Conservation (phyloP, 2,888 invertebrate species). For the Tetramorium bicarinatum region DNA sequence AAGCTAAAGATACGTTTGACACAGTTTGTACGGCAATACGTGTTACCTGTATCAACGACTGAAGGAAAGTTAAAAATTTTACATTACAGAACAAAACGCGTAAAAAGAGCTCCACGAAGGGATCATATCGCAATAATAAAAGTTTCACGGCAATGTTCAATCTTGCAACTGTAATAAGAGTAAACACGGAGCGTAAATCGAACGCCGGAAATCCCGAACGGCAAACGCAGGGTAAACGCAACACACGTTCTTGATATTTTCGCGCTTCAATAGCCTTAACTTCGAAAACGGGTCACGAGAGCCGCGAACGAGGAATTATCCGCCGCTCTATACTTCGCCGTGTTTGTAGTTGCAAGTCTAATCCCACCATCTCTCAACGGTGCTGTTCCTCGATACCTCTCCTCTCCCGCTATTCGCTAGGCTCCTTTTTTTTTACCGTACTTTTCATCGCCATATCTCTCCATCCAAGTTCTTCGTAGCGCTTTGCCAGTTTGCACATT, state of each 20-base stretch:
- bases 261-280: slow-evolving; percentile 64
- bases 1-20: background rate
- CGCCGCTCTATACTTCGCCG: slow-evolving; percentile 63
- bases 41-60: background rate
- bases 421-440: background rate
- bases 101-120: background rate
- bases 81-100: slow-evolving; percentile 4
- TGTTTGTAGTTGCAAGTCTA: slow-evolving; percentile 59
- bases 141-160: slow-evolving; percentile 38
- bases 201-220: slow-evolving; percentile 21
- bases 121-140: slow-evolving; percentile 41
- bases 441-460: slow-evolving; percentile 3
- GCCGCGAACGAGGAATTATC: slow-evolving; percentile 70
- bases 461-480: slow-evolving; percentile 13
- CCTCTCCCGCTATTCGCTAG: slow-evolving; percentile 9
- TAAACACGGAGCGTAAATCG: slow-evolving; percentile 46
- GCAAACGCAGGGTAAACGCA: slow-evolving; percentile 27
- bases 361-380: slow-evolving; percentile 40
- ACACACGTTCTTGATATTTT: slow-evolving; percentile 49
- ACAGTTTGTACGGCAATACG: slow-evolving; percentile 1
- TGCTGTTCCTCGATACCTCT: slow-evolving; percentile 33
- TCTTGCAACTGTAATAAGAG: slow-evolving; percentile 45
- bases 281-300: slow-evolving; percentile 65
- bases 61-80: slow-evolving; percentile 22
- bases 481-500: slow-evolving; percentile 27